Conservation (phyloP, 1,140 invertebrate genomes). For the Chironomus striatipennis region DNA sequence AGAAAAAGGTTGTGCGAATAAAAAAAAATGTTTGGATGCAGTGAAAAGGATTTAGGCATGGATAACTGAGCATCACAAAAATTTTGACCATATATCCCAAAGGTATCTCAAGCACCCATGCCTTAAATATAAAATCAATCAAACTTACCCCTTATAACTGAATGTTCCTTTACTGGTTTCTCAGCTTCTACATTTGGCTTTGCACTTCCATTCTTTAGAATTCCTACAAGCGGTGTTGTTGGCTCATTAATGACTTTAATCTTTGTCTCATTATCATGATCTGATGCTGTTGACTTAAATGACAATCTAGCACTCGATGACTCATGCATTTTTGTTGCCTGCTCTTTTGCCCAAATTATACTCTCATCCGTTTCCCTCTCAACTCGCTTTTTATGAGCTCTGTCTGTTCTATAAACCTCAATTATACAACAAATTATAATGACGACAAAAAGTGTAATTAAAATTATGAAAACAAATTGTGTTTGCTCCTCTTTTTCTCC, state of each 20-base stretch:
- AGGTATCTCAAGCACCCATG: too few relatives aligned
- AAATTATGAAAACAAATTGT: conserved; percentile 61
- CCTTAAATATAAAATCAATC: background rate
- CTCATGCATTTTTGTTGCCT: conserved; percentile 50
- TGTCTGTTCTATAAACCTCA: conserved; percentile 55
- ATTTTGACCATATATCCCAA: too few relatives aligned
- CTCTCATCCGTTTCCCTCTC: conserved; percentile 60
- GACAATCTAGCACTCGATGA: conserved; percentile 38
- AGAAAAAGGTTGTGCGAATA: conserved; percentile 17
- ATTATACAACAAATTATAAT: conserved; percentile 54
- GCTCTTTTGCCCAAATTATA: conserved; percentile 56
- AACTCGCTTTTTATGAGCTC: conserved; percentile 53
- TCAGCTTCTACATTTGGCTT: conserved; percentile 25
- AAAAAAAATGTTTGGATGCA: conserved; percentile 25
- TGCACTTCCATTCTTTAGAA: conserved; percentile 38
- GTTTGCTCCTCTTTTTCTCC: conserved; percentile 67
- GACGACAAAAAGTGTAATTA: conserved; percentile 57
- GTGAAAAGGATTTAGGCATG: too few relatives aligned
- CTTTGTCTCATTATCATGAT: conserved; percentile 24
- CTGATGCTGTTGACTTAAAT: conserved; percentile 37
- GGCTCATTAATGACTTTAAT: conserved; percentile 27
- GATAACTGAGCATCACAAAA: too few relatives aligned
- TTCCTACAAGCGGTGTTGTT: conserved; percentile 32
- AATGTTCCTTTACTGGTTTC: conserved; percentile 28
- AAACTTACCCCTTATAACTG: conserved; percentile 36